Percentiles rank a stretch among this genome's conserved stretches.
Evolutionary conservation across 2,888 invertebrate genomes (phyloP).

Genomic region (Acrobeloides nanus): DNA sequence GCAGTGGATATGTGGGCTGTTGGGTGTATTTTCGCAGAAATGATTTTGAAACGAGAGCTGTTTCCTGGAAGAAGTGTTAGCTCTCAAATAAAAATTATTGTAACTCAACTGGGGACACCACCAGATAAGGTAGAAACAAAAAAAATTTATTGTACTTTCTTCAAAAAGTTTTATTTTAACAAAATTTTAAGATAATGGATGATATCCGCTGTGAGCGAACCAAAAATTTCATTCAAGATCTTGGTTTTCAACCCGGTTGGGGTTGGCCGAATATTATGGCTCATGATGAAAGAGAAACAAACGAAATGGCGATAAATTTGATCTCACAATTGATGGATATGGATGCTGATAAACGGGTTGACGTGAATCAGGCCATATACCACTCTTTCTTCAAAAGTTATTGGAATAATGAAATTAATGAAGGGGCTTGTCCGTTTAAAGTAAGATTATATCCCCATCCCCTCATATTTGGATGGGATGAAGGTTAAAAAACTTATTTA

Average conservation of each 20-base stretch:
- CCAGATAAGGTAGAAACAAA: constrained; percentile 28
- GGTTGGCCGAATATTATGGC: constrained; percentile 31
- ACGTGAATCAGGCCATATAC: constrained; percentile 34
- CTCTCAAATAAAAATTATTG: constrained; percentile 43
- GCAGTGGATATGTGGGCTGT: constrained; percentile 52
- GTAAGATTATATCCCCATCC: constrained; percentile 12
- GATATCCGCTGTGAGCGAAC: constrained; percentile 45
- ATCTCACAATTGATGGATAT: constrained; percentile 30
- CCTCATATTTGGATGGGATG: too few relatives aligned
- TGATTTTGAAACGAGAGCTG: constrained; percentile 40
- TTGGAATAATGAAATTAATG: constrained; percentile 19
- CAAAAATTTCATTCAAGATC: constrained; percentile 31
- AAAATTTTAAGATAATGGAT: constrained; percentile 29
- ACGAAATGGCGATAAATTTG: constrained; percentile 31
- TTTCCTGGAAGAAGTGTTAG: constrained; percentile 46
- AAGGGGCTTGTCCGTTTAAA: constrained; percentile 37
- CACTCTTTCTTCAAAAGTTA: constrained; percentile 35
- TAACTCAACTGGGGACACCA: constrained; percentile 40
- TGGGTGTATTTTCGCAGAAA: constrained; percentile 48
- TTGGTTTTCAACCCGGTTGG: constrained; percentile 21
- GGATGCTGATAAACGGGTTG: constrained; percentile 31
- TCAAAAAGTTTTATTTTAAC: too few relatives aligned
- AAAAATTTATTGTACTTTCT: neutral
- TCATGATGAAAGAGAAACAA: constrained; percentile 4
- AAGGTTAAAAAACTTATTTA: too few relatives aligned